phyloP scores from a whole-genome alignment of 92 coral and sea anemone species.

The Zoanthus sociatus region DNA sequence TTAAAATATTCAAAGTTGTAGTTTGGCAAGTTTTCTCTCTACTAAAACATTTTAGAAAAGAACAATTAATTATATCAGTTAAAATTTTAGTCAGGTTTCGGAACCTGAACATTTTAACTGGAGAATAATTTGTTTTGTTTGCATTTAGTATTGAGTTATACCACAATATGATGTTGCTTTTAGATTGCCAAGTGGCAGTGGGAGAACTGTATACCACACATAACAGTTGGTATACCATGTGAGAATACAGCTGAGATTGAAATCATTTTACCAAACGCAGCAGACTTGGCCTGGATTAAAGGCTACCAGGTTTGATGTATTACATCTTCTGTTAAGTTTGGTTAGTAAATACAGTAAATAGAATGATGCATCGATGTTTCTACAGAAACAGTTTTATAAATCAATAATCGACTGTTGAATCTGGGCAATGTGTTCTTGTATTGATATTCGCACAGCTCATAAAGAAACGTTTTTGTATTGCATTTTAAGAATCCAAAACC shows the following conservation, averaged over 20 bases:
- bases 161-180: background rate
- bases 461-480: too few relatives aligned
- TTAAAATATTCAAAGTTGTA: too few relatives aligned
- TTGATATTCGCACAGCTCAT: background rate
- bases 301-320: constrained; percentile 77
- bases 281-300: constrained; percentile 72
- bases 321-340: too few relatives aligned
- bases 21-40: too few relatives aligned
- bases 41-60: too few relatives aligned
- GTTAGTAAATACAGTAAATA: too few relatives aligned
- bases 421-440: too few relatives aligned
- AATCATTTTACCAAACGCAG: constrained; percentile 57
- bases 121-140: background rate
- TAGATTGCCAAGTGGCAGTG: constrained; percentile 87
- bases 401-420: too few relatives aligned
- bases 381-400: too few relatives aligned
- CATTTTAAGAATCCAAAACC: too few relatives aligned
- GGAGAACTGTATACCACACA: constrained; percentile 74
- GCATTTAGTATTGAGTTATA: background rate
- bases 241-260: constrained; percentile 78
- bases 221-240: constrained; percentile 63
- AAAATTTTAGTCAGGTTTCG: background rate
- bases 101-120: background rate
- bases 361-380: too few relatives aligned
- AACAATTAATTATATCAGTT: background rate